Evolutionary conservation across 2,888 invertebrate genomes (phyloP), one percentile per base, ranked within the genome.

Genomic region (Stenoptilia bipunctidactyla): DNA sequence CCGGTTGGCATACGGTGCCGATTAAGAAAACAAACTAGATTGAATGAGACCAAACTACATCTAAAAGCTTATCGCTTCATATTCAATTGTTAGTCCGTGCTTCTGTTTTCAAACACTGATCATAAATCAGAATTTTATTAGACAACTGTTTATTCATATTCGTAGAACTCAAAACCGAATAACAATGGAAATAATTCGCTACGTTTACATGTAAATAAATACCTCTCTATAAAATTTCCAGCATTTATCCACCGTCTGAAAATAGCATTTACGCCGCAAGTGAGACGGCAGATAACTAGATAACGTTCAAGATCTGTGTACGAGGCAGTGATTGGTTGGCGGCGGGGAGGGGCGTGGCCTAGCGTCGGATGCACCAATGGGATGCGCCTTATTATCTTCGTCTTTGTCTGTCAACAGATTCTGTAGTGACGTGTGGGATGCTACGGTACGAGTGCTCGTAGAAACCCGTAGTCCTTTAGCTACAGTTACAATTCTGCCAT

Each of bases 281-380:
- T 67, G 82, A 82, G 80, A 83, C 71, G 65, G 80, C 69, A 77
- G 82, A 82, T 75, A 77, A 80, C 72, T 73, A 83, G 83, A 83
- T 80, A 82, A 83, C 68, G 82, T 61, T 72, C 84, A 84, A 76
- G 86, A 86, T 84, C 86, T 85, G 79, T 85, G 76, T 65, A 69
- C 68, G 61, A 53, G 55, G 53, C 48, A 47, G 64, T 50, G 61
- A 82, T 82, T 82, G 82, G 82, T 45, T 61, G 66, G 50, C 57
- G 63, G 51, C 51, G 55, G 49, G 51, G 54, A 59, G 57, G 70
- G 83, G 84, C 83, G 83, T 72, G 73, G 74, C 73, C 58, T 58
- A 68, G 61, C 66, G 58, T 59, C 74, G 84, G 87, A 86, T 86
- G 83, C 85, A 83, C 85, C 86, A 85, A 86, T 86, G 76, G 79